Conservation (phyloP, 2,797 vertebrate genomes). For the Neostethus bicornis region DNA sequence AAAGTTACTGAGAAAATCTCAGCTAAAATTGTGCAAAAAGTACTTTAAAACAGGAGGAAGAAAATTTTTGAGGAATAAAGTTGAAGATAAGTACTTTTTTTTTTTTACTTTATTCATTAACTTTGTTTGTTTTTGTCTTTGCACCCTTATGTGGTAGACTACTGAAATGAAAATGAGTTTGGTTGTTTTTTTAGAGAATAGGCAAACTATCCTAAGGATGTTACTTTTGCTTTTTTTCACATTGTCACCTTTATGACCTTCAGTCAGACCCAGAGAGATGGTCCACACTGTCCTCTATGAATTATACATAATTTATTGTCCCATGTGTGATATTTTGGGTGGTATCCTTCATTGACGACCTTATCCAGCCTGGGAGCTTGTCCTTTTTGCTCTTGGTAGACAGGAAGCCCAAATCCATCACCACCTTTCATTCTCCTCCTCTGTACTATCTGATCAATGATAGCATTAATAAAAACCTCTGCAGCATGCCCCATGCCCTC, state of each 20-base stretch:
- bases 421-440: slow-evolving; percentile 68
- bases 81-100: not conserved
- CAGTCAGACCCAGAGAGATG: slow-evolving; percentile 31
- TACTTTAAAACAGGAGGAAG: not conserved
- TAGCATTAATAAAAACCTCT: slow-evolving; percentile 80
- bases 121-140: not conserved
- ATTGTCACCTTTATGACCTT: slow-evolving; percentile 49
- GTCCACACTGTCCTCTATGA: slow-evolving; percentile 31
- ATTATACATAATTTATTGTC: slow-evolving; percentile 59
- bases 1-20: slow-evolving; percentile 1
- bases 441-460: slow-evolving; percentile 82
- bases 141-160: too few species aligned
- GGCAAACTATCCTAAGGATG: slow-evolving; percentile 4
- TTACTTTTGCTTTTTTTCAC: slow-evolving; percentile 23
- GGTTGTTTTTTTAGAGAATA: not conserved
- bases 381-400: slow-evolving; percentile 62
- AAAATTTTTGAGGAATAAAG: slow-evolving; percentile 1
- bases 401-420: slow-evolving; percentile 75
- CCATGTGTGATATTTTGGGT: slow-evolving; percentile 50
- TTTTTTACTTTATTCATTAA: not conserved
- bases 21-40: not conserved
- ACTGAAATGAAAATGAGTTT: not conserved
- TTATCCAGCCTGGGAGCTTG: slow-evolving; percentile 59
- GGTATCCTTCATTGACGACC: slow-evolving; percentile 72
- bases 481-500: slow-evolving; percentile 66